Evolutionary conservation across 2,113 vertebrate genomes (phyloP).

Genomic region (Etia nguti): DNA sequence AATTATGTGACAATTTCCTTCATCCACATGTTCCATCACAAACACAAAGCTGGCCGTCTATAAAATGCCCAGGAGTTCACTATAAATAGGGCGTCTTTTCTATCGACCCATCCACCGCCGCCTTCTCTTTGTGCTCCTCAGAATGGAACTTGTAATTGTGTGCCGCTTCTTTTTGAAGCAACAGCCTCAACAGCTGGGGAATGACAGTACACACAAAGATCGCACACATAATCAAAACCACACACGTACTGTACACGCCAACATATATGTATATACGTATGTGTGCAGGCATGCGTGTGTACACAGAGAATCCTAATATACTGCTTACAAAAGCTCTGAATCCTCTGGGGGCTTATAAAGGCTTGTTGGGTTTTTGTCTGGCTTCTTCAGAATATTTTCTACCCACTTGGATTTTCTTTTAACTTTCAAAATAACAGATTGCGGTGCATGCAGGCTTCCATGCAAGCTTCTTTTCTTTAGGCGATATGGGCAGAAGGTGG

Average conservation of each 20-base stretch:
- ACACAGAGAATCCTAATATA: slow-evolving; percentile 29
- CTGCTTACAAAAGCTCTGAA: slow-evolving; percentile 33
- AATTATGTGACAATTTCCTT: slow-evolving; percentile 63
- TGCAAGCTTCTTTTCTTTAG: slow-evolving; percentile 45
- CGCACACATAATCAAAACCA: slow-evolving; percentile 5
- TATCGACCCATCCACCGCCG: not conserved
- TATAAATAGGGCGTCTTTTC: slow-evolving; percentile 52
- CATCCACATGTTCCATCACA: slow-evolving; percentile 53
- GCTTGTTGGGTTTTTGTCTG: slow-evolving; percentile 48
- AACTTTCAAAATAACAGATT: slow-evolving; percentile 63
- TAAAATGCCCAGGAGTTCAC: slow-evolving; percentile 25
- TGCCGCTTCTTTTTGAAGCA: slow-evolving; percentile 34
- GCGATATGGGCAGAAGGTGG: slow-evolving; percentile 57
- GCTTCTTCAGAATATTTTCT: slow-evolving; percentile 36
- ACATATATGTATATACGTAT: slow-evolving; percentile 4
- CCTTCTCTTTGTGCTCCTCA: slow-evolving; percentile 28
- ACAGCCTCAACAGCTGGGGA: slow-evolving; percentile 25
- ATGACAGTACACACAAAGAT: slow-evolving; percentile 21
- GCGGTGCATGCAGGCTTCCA: slow-evolving; percentile 46
- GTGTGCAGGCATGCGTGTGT: slow-evolving; percentile 35
- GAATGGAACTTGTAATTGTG: slow-evolving; percentile 48
- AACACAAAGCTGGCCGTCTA: slow-evolving; percentile 47
- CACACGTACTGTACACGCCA: not conserved
- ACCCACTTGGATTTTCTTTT: slow-evolving; percentile 48
- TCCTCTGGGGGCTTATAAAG: slow-evolving; percentile 26